phyloP scores from a whole-genome alignment of 2,888 invertebrate genomes.

The Lasioglossum malachurum region DNA sequence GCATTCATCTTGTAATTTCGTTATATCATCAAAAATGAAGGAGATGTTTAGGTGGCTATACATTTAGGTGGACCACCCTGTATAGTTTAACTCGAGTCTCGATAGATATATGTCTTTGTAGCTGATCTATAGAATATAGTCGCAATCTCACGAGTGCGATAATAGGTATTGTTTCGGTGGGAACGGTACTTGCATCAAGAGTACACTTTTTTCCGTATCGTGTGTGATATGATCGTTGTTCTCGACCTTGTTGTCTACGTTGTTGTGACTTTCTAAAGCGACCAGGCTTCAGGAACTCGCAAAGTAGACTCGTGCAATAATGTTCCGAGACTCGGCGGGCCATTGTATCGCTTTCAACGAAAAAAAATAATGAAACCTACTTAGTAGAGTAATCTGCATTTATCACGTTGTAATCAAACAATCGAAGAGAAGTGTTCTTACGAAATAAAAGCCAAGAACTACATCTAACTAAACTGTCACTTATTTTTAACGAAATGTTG shows the following conservation, averaged over 20 bases:
- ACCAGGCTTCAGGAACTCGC: constrained; percentile 71
- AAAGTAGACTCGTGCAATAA: constrained; percentile 64
- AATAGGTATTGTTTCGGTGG: constrained; percentile 21
- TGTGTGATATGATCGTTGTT: constrained; percentile 33
- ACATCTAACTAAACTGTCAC: background rate
- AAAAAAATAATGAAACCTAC: constrained; percentile 31
- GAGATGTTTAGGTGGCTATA: too few species aligned
- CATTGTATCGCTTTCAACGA: constrained; percentile 20
- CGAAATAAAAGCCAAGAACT: constrained; percentile 38
- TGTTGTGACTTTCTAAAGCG: constrained; percentile 75
- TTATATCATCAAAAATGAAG: too few species aligned
- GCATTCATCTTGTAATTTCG: too few species aligned
- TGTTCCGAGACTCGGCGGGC: constrained; percentile 32
- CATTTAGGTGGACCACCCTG: too few species aligned
- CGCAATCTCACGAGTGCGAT: constrained; percentile 38
- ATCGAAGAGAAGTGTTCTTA: constrained; percentile 14
- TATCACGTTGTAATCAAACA: constrained; percentile 58
- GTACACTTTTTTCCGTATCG: background rate
- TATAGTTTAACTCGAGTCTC: background rate
- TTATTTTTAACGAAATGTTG: background rate
- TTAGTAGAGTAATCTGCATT: constrained; percentile 40
- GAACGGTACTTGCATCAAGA: constrained; percentile 7
- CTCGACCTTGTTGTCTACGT: constrained; percentile 63
- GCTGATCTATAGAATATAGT: background rate
- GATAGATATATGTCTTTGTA: background rate